These are phyloP conservation scores for Montipora capitata DNA, from an alignment of 92 coral and sea anemone genomes.

Conservation along the genomic window DNA sequence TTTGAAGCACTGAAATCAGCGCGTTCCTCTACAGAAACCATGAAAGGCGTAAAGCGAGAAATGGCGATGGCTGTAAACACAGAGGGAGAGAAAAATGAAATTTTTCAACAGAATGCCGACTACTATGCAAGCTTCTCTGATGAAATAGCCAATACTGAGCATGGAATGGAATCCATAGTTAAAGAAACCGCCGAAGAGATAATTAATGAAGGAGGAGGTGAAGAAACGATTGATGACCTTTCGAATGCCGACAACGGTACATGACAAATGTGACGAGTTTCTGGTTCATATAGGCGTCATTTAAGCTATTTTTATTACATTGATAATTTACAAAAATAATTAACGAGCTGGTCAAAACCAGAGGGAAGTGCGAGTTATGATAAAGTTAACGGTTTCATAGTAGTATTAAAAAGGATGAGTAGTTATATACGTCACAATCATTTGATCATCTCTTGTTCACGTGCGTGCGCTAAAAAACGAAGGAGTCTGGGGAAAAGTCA, in stretches of 20 bases:
- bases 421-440: background rate
- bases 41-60: slow-evolving; percentile 25
- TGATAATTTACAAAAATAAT: too few relatives aligned
- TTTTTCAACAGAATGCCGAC: background rate
- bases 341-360: too few relatives aligned
- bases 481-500: too few relatives aligned
- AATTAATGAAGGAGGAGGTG: background rate
- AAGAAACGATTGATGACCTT: background rate
- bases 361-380: too few relatives aligned
- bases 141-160: slow-evolving; percentile 12
- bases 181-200: background rate
- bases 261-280: background rate
- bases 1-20: slow-evolving; percentile 84
- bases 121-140: slow-evolving; percentile 17
- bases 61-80: background rate
- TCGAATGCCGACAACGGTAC: background rate
- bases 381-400: background rate
- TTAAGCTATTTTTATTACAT: too few relatives aligned
- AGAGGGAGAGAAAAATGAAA: slow-evolving; percentile 38
- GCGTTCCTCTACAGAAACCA: slow-evolving; percentile 78
- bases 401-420: too few relatives aligned
- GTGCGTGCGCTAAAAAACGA: too few relatives aligned
- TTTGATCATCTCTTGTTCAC: too few relatives aligned
- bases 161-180: slow-evolving; percentile 16
- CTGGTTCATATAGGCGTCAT: too few relatives aligned